A percentile compares a stretch with the other conserved stretches of the same genome.
These are phyloP conservation scores for Elephantulus edwardii DNA, from an alignment of 2,113 vertebrate species.

Conservation along the genomic window DNA sequence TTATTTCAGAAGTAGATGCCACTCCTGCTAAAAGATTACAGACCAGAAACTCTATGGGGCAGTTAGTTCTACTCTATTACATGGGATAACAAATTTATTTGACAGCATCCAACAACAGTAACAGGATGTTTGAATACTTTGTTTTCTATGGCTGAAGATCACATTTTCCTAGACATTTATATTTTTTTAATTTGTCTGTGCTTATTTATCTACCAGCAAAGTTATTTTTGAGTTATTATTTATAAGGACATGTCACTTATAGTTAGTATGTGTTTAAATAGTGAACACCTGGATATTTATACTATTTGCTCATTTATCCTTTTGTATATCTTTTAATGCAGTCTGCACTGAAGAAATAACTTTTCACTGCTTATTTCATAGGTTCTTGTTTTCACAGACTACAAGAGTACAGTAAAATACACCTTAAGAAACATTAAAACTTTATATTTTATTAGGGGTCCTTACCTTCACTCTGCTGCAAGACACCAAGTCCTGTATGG, in stretches of 20 bases:
- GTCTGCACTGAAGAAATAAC: not conserved
- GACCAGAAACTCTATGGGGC: too few species aligned
- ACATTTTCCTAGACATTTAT: not conserved
- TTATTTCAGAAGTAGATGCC: too few species aligned
- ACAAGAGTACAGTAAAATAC: not conserved
- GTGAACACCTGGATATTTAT: not conserved
- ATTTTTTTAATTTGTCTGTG: not conserved
- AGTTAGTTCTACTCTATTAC: too few species aligned
- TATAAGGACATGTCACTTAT: constrained; percentile 10
- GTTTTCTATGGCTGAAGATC: not conserved
- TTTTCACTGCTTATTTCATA: not conserved
- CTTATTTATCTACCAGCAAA: not conserved
- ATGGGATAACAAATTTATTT: too few species aligned
- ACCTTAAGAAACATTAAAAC: constrained; percentile 22
- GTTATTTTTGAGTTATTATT: not conserved
- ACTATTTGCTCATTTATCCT: constrained; percentile 33
- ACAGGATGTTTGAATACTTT: not conserved
- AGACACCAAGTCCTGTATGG: too few species aligned
- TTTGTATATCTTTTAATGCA: not conserved
- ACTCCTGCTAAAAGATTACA: too few species aligned
- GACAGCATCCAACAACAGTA: too few species aligned
- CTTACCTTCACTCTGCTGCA: too few species aligned
- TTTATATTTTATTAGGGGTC: too few species aligned
- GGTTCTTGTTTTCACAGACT: constrained; percentile 37
- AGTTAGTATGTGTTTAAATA: not conserved